Conservation (phyloP, 2,888 invertebrate genomes). For the Lasioglossum leucozonium region DNA sequence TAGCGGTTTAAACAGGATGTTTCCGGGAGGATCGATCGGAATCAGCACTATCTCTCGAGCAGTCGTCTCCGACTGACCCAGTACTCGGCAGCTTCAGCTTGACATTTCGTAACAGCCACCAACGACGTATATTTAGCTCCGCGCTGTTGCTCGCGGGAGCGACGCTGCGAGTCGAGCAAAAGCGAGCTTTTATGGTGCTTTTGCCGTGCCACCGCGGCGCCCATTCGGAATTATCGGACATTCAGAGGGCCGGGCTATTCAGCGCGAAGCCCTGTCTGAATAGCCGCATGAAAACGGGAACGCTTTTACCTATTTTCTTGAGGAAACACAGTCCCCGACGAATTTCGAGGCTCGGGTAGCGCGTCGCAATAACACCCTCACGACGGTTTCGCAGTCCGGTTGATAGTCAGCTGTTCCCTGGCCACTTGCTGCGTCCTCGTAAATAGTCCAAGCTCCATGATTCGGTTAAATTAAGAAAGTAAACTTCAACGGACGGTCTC, state of each 20-base stretch:
- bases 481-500: too few species aligned
- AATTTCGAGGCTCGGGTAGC: neutral
- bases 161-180: slow-evolving; percentile 26
- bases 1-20: neutral
- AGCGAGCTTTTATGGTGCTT: slow-evolving; percentile 14
- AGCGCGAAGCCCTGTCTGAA: neutral
- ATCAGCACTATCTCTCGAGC: neutral
- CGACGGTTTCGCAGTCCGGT: slow-evolving; percentile 4
- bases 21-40: neutral
- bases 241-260: neutral
- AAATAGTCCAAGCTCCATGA: neutral
- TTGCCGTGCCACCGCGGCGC: neutral
- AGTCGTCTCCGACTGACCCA: slow-evolving; percentile 63
- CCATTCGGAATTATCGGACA: neutral
- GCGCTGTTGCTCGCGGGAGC: slow-evolving; percentile 41
- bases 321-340: neutral
- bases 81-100: slow-evolving; percentile 62
- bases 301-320: neutral
- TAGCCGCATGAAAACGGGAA: neutral
- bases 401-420: slow-evolving; percentile 49
- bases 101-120: slow-evolving; percentile 77
- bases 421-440: neutral
- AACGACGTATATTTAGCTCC: slow-evolving; percentile 73
- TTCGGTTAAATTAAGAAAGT: neutral
- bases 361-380: slow-evolving; percentile 18